A percentile compares a stretch with the other conserved stretches of the same genome.
Evolutionary conservation across 1,140 invertebrate genomes (phyloP).

Genomic region (Cyclina sinensis): DNA sequence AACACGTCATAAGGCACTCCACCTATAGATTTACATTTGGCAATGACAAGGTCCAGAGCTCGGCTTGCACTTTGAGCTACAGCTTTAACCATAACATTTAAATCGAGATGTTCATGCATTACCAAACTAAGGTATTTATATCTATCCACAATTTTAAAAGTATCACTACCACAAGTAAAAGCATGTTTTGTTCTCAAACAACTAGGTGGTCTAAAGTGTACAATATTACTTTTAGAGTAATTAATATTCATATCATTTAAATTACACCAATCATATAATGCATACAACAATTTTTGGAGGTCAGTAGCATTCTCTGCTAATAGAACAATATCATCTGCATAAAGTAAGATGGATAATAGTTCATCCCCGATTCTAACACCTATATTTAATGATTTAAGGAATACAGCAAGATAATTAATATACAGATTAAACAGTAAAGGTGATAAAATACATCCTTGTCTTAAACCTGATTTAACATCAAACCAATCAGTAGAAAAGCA

Average conservation of each 20-base stretch:
- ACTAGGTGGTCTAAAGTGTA: neutral
- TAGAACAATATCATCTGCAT: conserved; percentile 46
- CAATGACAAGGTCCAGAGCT: neutral
- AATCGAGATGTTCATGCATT: neutral
- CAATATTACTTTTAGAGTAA: neutral
- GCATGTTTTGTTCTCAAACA: neutral
- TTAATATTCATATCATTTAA: conserved; percentile 21
- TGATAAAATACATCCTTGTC: conserved; percentile 51
- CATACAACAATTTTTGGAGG: neutral
- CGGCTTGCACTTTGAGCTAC: conserved; percentile 23
- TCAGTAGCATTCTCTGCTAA: neutral
- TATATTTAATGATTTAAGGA: neutral
- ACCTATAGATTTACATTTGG: conserved; percentile 8
- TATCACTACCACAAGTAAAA: neutral
- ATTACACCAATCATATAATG: neutral
- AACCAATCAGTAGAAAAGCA: conserved; percentile 21
- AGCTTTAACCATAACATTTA: conserved; percentile 33
- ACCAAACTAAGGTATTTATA: neutral
- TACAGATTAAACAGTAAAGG: conserved; percentile 49
- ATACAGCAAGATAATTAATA: conserved; percentile 42
- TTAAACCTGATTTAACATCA: conserved; percentile 6
- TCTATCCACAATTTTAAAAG: neutral
- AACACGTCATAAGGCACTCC: neutral
- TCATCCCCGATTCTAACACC: conserved; percentile 25
- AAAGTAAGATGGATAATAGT: conserved; percentile 23